Conservation (phyloP, 2,888 invertebrate genomes). For the Peribatodes rhomboidaria region DNA sequence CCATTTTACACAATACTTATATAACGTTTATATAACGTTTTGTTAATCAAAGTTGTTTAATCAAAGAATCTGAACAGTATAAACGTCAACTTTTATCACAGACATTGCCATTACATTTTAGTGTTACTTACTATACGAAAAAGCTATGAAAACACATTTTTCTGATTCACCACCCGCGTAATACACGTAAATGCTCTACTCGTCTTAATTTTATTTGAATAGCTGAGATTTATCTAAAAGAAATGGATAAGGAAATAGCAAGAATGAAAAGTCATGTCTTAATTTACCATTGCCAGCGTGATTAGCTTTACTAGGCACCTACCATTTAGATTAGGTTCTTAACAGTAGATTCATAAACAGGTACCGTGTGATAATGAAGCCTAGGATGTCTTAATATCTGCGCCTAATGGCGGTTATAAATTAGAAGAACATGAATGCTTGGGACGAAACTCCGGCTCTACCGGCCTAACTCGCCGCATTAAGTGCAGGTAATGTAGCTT, state of each 20-base stretch:
- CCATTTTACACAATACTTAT: background rate
- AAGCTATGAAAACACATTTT: too few species aligned
- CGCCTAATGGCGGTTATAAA: slow-evolving; percentile 65
- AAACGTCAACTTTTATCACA: too few species aligned
- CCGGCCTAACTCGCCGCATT: slow-evolving; percentile 64
- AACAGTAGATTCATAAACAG: slow-evolving; percentile 49
- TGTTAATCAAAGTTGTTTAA: background rate
- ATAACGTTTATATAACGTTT: too few species aligned
- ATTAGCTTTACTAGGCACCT: background rate
- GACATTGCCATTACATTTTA: too few species aligned
- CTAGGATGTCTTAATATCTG: slow-evolving; percentile 71
- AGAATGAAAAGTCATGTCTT: background rate
- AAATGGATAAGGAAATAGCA: background rate
- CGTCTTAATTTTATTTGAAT: too few species aligned
- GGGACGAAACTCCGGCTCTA: slow-evolving; percentile 62
- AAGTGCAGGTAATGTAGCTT: slow-evolving; percentile 55
- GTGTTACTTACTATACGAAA: too few species aligned
- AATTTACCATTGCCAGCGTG: background rate
- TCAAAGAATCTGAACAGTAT: background rate
- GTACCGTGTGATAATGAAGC: slow-evolving; percentile 62
- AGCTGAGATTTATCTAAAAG: too few species aligned
- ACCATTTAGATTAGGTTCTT: slow-evolving; percentile 37
- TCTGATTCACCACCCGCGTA: too few species aligned
- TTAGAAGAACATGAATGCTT: slow-evolving; percentile 66
- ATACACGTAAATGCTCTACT: too few species aligned